phyloP scores from a whole-genome alignment of 2,888 invertebrate genomes.

The Hartigia nigra region DNA sequence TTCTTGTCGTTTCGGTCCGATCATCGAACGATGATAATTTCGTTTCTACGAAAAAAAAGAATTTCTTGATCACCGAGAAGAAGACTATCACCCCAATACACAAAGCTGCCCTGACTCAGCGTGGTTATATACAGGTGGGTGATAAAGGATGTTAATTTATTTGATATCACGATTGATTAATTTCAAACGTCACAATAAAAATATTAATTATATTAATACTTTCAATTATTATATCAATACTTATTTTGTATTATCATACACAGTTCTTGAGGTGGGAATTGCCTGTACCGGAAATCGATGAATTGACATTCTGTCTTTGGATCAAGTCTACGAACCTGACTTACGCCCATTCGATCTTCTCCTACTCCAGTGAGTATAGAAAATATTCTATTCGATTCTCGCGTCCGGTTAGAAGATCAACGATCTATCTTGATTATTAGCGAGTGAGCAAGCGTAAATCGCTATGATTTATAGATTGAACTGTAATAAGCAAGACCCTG shows the following conservation, averaged over 20 bases:
- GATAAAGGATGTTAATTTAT: conserved; percentile 26
- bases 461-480: not conserved
- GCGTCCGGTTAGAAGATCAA: not conserved
- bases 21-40: conserved; percentile 4
- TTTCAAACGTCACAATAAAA: not conserved
- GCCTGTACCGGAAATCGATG: conserved; percentile 67
- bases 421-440: not conserved
- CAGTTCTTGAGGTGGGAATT: conserved; percentile 69
- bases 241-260: conserved; percentile 31
- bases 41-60: conserved; percentile 1
- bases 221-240: too few relatives aligned
- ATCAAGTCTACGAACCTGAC: conserved; percentile 68
- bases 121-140: conserved; percentile 80
- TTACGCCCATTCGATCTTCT: conserved; percentile 68
- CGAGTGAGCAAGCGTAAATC: not conserved
- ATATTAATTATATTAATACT: not conserved
- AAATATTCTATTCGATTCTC: not conserved
- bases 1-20: conserved; percentile 19
- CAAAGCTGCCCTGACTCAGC: conserved; percentile 74
- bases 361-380: conserved; percentile 69
- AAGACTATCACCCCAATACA: conserved; percentile 64
- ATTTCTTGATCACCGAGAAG: conserved; percentile 16
- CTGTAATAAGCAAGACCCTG: not conserved
- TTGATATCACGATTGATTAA: not conserved
- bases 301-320: conserved; percentile 71